Evolutionary conservation across 2,888 invertebrate species (phyloP).

Genomic region (Agrotis puta): DNA sequence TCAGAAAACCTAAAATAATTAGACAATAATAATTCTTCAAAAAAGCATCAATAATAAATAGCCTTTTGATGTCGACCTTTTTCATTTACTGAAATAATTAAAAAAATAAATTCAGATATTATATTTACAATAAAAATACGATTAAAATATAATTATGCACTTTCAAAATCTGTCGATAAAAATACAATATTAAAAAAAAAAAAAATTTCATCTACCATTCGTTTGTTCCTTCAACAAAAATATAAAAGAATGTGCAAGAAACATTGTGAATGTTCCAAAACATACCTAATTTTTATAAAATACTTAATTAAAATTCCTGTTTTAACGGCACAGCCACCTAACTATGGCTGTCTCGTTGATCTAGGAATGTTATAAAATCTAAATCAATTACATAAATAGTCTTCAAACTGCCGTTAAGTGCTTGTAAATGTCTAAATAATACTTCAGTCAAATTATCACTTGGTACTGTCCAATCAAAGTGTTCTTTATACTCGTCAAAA

Average conservation of each 20-base stretch:
- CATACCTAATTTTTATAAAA: constrained; percentile 1
- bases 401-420: constrained; percentile 51
- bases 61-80: too few species aligned
- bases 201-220: constrained; percentile 3
- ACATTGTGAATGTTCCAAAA: background rate
- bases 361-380: constrained; percentile 3
- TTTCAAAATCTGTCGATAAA: background rate
- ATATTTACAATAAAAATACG: background rate
- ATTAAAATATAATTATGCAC: background rate
- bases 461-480: background rate
- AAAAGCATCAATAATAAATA: background rate
- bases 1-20: too few species aligned
- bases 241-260: constrained; percentile 24
- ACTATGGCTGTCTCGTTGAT: background rate
- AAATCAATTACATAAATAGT: constrained; percentile 33
- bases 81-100: background rate
- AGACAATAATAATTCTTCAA: background rate
- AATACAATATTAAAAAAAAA: background rate
- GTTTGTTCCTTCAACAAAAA: background rate
- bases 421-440: constrained; percentile 43
- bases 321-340: background rate
- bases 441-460: constrained; percentile 5
- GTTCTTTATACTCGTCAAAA: background rate
- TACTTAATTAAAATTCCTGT: background rate
- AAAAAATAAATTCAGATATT: background rate